phyloP scores from a whole-genome alignment of 2,113 vertebrate species.

The Hypomesus transpacificus region DNA sequence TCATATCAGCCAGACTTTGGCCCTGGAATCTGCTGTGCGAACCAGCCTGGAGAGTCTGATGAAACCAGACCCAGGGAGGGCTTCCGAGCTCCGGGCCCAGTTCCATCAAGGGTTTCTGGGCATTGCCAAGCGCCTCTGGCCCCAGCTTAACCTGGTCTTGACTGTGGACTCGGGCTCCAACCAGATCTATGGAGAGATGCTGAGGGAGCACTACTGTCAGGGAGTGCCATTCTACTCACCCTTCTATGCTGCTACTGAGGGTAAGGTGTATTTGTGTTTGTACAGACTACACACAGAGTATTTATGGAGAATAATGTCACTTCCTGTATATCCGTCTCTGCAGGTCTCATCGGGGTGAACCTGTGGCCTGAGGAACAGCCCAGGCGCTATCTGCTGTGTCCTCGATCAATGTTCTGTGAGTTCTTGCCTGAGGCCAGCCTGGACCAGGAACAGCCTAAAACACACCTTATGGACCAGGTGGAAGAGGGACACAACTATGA shows the following conservation, averaged over 20 bases:
- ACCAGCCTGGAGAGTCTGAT: constrained; percentile 58
- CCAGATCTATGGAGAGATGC: constrained; percentile 72
- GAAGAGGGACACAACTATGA: constrained; percentile 75
- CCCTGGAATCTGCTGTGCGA: constrained; percentile 62
- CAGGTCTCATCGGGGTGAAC: constrained; percentile 85
- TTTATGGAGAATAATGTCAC: not conserved
- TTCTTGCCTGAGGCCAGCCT: constrained; percentile 74
- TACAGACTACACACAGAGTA: not conserved
- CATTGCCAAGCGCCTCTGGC: constrained; percentile 82
- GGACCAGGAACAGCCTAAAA: constrained; percentile 54
- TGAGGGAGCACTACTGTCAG: constrained; percentile 74
- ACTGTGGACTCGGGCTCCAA: constrained; percentile 75
- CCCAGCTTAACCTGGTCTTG: constrained; percentile 79
- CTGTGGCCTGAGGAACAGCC: constrained; percentile 74
- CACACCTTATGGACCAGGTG: constrained; percentile 80
- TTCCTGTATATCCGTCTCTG: constrained; percentile 9
- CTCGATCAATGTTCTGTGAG: constrained; percentile 84
- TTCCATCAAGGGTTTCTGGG: constrained; percentile 75
- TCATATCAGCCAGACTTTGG: constrained; percentile 60
- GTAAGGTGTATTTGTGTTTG: constrained; percentile 54
- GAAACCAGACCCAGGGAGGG: constrained; percentile 69
- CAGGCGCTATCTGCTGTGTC: constrained; percentile 79
- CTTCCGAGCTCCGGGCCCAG: constrained; percentile 65
- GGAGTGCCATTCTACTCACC: constrained; percentile 86
- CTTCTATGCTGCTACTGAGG: constrained; percentile 80